Conservation (phyloP, 1,140 invertebrate genomes). For the Augochlora pura region DNA sequence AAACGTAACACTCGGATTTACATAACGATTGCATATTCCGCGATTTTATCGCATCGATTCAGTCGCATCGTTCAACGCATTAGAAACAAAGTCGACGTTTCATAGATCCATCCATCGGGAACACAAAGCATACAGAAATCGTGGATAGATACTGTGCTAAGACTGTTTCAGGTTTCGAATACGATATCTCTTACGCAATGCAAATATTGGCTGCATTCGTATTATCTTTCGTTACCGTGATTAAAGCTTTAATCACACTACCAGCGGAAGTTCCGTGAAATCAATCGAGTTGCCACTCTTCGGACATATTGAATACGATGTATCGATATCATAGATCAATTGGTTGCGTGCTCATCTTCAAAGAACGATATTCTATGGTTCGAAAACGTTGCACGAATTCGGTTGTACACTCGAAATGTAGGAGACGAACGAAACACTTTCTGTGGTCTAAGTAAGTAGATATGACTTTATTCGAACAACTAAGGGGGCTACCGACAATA, state of each 20-base stretch:
- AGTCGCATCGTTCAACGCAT: too few species aligned
- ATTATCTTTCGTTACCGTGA: background rate
- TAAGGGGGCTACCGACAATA: background rate
- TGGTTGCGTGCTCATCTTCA: background rate
- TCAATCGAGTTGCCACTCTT: background rate
- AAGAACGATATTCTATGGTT: background rate
- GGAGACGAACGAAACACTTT: background rate
- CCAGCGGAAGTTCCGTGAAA: background rate
- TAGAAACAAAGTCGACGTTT: background rate
- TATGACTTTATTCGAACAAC: background rate
- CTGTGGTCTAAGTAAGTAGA: background rate
- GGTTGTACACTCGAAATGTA: background rate
- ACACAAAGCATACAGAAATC: background rate
- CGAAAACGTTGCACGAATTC: background rate
- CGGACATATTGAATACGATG: background rate
- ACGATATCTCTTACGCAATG: background rate
- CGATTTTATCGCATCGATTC: background rate
- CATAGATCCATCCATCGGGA: background rate
- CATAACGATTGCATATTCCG: background rate
- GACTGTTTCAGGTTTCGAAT: background rate
- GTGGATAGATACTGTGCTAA: background rate
- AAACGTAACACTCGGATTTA: background rate
- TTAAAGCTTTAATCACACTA: background rate
- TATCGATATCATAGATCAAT: background rate
- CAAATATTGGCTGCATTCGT: background rate